Conservation (phyloP, 1,140 invertebrate genomes). For the Tetragonula clypearis region DNA sequence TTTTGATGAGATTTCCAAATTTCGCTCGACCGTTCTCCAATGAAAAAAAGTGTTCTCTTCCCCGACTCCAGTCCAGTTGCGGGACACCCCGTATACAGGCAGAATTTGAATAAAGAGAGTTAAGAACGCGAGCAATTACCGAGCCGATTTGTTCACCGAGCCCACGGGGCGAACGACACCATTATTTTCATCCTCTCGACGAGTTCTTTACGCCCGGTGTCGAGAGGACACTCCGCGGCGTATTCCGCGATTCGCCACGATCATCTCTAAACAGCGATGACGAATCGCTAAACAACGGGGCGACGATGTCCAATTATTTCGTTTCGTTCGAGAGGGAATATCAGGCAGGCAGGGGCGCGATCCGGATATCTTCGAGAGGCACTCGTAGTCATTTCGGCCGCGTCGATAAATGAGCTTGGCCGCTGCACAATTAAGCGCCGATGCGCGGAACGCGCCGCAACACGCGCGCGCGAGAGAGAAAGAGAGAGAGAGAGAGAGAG, state of each 20-base stretch:
- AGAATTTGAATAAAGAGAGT: not conserved
- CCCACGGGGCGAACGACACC: not conserved
- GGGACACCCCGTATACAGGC: not conserved
- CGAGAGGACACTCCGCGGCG: not conserved
- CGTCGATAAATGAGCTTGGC: not conserved
- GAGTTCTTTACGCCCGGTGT: too few species aligned
- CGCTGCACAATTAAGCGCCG: not conserved
- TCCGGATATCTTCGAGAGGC: not conserved
- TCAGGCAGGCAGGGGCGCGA: not conserved
- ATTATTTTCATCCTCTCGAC: not conserved
- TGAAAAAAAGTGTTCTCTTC: not conserved
- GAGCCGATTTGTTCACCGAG: not conserved
- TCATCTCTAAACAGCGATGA: too few species aligned
- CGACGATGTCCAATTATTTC: not conserved
- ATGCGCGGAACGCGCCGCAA: not conserved
- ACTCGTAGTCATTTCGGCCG: constrained; percentile 3
- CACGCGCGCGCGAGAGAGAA: too few species aligned
- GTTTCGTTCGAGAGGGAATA: not conserved
- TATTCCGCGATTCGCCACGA: not conserved
- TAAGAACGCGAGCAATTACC: not conserved
- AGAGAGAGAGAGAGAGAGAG: too few species aligned
- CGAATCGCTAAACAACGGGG: not conserved
- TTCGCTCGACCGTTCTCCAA: too few species aligned
- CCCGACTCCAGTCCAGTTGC: too few species aligned
- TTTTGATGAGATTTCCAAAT: too few species aligned